A percentile compares a stretch with the other conserved stretches of the same genome.
Evolutionary conservation across 2,888 invertebrate genomes (phyloP).

Genomic region (Dexiosoma caninum): DNA sequence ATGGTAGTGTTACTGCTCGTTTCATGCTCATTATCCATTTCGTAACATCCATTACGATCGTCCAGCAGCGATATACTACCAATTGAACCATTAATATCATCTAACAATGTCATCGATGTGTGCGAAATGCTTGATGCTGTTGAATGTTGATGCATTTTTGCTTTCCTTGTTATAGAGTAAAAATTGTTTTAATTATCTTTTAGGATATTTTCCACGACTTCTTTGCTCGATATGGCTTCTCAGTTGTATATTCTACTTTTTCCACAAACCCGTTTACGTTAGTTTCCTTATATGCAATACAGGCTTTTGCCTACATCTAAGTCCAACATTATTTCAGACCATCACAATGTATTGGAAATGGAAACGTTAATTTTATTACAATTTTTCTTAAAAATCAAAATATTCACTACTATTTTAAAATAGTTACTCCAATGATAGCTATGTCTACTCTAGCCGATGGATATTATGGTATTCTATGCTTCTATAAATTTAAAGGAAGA

Average conservation of each 20-base stretch:
- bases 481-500: background rate
- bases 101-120: conserved; percentile 66
- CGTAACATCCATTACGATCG: conserved; percentile 47
- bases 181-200: background rate
- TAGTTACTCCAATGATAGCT: too few species aligned
- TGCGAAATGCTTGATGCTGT: conserved; percentile 65
- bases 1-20: conserved; percentile 53
- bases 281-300: conserved; percentile 63
- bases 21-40: conserved; percentile 48
- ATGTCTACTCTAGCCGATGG: too few species aligned
- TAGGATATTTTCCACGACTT: conserved; percentile 1
- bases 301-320: conserved; percentile 26
- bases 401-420: background rate
- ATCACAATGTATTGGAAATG: background rate
- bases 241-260: conserved; percentile 27
- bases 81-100: conserved; percentile 68
- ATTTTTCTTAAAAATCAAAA: background rate
- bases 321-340: conserved; percentile 33
- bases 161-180: background rate
- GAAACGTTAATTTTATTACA: background rate
- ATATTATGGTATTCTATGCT: too few species aligned
- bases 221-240: background rate
- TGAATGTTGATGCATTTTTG: conserved; percentile 57
- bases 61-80: conserved; percentile 62
- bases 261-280: conserved; percentile 57